phyloP scores from a whole-genome alignment of 1,140 invertebrate species.

The Drosophila ogumai region DNA sequence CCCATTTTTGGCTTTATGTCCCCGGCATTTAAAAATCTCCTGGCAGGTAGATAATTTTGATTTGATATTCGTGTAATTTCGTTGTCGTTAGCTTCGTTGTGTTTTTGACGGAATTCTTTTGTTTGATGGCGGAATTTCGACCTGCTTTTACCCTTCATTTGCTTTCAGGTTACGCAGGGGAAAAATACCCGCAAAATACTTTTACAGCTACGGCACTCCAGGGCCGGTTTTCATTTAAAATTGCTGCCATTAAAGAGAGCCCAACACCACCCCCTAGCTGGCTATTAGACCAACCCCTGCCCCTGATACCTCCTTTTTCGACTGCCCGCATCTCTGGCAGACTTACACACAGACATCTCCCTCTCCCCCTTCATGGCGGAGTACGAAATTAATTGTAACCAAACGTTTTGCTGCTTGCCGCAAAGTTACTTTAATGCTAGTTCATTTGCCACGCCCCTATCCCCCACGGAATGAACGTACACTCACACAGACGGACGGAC shows the following conservation, averaged over 20 bases:
- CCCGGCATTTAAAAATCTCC: constrained; percentile 21
- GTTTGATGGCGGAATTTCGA: constrained; percentile 31
- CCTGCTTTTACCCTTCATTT: constrained; percentile 25
- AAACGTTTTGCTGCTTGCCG: constrained; percentile 76
- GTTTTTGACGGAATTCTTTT: constrained; percentile 18
- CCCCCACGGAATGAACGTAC: constrained; percentile 24
- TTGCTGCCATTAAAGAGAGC: constrained; percentile 45
- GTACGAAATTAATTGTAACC: constrained; percentile 74
- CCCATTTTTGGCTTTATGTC: constrained; percentile 33
- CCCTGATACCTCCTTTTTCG: not conserved
- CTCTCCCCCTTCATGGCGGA: constrained; percentile 15
- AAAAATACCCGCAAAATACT: constrained; percentile 24
- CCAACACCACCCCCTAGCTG: constrained; percentile 12
- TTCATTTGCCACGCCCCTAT: constrained; percentile 71
- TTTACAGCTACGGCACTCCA: constrained; percentile 24
- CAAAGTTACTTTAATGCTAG: constrained; percentile 72
- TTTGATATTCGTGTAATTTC: constrained; percentile 38
- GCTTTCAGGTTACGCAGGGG: not conserved
- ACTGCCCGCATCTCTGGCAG: constrained; percentile 4
- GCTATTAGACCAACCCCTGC: constrained; percentile 5
- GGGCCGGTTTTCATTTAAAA: constrained; percentile 50
- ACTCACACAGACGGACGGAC: constrained; percentile 2
- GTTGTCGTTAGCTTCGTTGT: constrained; percentile 10
- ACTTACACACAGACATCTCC: not conserved
- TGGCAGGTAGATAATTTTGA: constrained; percentile 45